These are phyloP conservation scores for Glomeris maerens DNA, from an alignment of 1,140 invertebrate species.

Conservation along the genomic window DNA sequence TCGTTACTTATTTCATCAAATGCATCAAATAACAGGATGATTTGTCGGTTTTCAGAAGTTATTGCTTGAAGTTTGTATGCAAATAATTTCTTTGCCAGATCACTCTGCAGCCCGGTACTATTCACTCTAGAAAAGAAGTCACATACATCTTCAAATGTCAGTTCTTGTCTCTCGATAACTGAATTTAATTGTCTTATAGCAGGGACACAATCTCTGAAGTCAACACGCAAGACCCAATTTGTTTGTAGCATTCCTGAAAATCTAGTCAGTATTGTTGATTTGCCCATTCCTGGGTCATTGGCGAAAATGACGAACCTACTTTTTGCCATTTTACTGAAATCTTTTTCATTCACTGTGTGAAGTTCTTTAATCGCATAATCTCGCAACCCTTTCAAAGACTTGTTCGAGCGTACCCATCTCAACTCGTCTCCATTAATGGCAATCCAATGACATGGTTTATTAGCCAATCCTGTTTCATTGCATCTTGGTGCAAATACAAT, in stretches of 20 bases:
- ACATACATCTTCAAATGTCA: neutral
- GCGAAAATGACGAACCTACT: neutral
- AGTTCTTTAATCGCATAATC: neutral
- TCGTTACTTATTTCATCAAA: neutral
- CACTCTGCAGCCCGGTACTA: neutral
- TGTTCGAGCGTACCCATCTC: neutral
- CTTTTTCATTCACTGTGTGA: neutral
- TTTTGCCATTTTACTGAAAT: neutral
- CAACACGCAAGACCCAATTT: neutral
- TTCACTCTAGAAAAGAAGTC: neutral
- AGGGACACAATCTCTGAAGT: neutral
- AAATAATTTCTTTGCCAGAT: neutral
- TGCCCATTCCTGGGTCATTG: slow-evolving; percentile 3
- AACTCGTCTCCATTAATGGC: neutral
- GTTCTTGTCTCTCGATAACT: neutral
- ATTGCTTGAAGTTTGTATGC: neutral
- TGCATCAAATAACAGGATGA: neutral
- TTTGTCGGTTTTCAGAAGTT: neutral
- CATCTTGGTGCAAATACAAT: no score
- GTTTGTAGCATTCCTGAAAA: neutral
- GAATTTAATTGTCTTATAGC: neutral
- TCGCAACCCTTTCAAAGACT: neutral
- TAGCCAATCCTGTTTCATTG: no score
- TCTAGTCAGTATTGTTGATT: neutral
- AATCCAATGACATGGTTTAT: neutral